Conservation (phyloP, 2,888 invertebrate genomes). For the Psylliodes chrysocephalus region DNA sequence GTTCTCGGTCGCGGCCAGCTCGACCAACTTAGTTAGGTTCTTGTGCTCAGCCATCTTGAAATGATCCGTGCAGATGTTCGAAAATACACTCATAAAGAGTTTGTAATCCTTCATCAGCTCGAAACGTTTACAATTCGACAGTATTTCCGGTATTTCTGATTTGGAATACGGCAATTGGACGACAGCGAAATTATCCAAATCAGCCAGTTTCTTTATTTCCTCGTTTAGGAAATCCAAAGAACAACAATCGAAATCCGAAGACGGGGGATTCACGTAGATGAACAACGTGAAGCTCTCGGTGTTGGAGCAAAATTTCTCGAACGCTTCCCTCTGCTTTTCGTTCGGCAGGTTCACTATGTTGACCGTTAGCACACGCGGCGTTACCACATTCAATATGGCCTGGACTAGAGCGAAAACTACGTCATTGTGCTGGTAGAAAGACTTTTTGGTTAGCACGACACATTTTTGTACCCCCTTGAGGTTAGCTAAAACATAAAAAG, state of each 20-base stretch:
- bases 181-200: slow-evolving; percentile 41
- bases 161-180: slow-evolving; percentile 47
- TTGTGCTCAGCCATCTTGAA: slow-evolving; percentile 34
- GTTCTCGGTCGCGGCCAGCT: slow-evolving; percentile 42
- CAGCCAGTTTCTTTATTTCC: slow-evolving; percentile 39
- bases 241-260: slow-evolving; percentile 40
- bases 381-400: no score
- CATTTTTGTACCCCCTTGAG: no score
- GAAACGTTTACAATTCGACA: slow-evolving; percentile 41
- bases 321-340: no score
- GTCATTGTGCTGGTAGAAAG: no score
- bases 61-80: slow-evolving; percentile 34
- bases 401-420: no score
- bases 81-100: slow-evolving; percentile 45
- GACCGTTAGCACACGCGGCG: no score
- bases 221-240: slow-evolving; percentile 43
- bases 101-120: slow-evolving; percentile 48
- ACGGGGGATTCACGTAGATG: slow-evolving; percentile 48
- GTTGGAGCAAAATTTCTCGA: no score
- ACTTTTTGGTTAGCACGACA: no score
- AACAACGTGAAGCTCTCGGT: no score
- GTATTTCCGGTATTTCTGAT: slow-evolving; percentile 42
- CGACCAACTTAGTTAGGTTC: slow-evolving; percentile 44
- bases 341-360: no score
- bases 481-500: no score